Conservation (phyloP, 2,797 vertebrate species). For the Argya squamiceps region DNA sequence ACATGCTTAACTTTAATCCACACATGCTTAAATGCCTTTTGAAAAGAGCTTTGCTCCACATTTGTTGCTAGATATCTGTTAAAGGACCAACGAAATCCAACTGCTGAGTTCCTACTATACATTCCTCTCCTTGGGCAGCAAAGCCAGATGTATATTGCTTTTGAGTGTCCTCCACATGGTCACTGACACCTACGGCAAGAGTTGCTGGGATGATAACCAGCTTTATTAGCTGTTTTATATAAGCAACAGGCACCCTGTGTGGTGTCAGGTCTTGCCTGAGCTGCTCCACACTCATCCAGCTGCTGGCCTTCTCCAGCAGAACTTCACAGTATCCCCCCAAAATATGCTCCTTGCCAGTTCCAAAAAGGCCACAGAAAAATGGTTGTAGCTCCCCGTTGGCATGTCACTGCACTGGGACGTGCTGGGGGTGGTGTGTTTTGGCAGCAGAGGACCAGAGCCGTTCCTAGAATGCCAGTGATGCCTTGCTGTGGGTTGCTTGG, state of each 20-base stretch:
- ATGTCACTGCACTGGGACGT: rapidly evolving
- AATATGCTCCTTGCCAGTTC: not conserved
- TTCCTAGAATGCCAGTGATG: constrained; percentile 30
- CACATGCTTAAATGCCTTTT: not conserved
- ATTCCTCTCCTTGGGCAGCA: not conserved
- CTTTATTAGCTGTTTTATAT: constrained; percentile 12
- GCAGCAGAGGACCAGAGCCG: not conserved
- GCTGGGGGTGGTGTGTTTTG: not conserved
- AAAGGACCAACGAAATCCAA: not conserved
- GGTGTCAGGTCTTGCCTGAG: not conserved
- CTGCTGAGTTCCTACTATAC: not conserved
- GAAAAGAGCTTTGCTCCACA: not conserved
- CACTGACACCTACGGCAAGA: constrained; percentile 13
- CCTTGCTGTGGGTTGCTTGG: not conserved
- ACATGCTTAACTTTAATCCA: constrained; percentile 37
- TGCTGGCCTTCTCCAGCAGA: not conserved
- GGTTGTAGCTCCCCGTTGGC: rapidly evolving
- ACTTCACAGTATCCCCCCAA: not conserved
- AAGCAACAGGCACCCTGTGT: not conserved
- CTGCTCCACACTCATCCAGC: not conserved
- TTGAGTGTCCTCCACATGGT: constrained; percentile 7
- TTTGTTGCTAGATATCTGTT: not conserved
- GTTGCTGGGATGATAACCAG: constrained; percentile 5
- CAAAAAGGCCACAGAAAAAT: not conserved
- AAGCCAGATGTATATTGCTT: not conserved